Percentiles rank a stretch among this genome's conserved stretches.
phyloP scores from a whole-genome alignment of 2,888 invertebrate genomes.

The Leucoma salicis region DNA sequence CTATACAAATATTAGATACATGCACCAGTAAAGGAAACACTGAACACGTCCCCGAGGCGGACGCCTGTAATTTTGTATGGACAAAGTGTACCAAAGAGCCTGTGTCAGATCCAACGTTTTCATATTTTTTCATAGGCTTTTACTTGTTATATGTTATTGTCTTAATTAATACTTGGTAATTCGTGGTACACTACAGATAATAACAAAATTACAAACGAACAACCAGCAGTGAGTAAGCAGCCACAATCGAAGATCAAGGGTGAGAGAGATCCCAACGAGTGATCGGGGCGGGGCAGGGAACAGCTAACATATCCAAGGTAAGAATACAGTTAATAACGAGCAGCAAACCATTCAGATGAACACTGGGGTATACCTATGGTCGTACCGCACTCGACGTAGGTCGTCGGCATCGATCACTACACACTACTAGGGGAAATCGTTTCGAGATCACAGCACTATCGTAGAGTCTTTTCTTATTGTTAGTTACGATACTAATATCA shows the following conservation, averaged over 20 bases:
- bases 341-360: conserved; percentile 78
- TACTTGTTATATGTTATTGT: too few species aligned
- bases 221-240: conserved; percentile 41
- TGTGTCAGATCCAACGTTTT: too few species aligned
- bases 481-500: conserved; percentile 64
- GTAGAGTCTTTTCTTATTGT: conserved; percentile 66
- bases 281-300: conserved; percentile 30
- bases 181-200: conserved; percentile 2
- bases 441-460: conserved; percentile 65
- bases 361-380: conserved; percentile 73
- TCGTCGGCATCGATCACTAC: conserved; percentile 51
- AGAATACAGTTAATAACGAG: conserved; percentile 74
- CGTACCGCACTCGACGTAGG: conserved; percentile 49
- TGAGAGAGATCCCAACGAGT: conserved; percentile 46
- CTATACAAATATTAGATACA: conserved; percentile 69
- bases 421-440: conserved; percentile 66
- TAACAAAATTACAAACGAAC: conserved; percentile 47
- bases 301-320: conserved; percentile 61
- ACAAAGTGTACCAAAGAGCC: too few species aligned
- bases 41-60: conserved; percentile 34
- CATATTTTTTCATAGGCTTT: too few species aligned
- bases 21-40: conserved; percentile 56
- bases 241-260: conserved; percentile 50
- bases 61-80: conserved; percentile 45
- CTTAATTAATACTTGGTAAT: too few species aligned